These are phyloP conservation scores for Empidonax traillii DNA, from an alignment of 2,113 vertebrate genomes.

Conservation along the genomic window DNA sequence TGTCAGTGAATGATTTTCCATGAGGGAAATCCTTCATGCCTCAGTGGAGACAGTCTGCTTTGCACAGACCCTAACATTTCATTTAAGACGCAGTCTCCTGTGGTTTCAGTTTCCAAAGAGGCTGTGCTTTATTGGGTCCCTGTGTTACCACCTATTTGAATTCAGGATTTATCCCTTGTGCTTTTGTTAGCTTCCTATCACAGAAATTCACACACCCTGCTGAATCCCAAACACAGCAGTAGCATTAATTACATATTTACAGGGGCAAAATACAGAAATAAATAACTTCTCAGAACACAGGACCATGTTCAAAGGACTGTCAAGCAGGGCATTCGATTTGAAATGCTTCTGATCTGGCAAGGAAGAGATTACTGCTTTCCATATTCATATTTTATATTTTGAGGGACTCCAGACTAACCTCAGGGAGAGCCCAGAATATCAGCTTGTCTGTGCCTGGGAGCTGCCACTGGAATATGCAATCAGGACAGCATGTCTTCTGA, in stretches of 20 bases:
- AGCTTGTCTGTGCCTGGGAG: background rate
- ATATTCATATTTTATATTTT: conserved; percentile 4
- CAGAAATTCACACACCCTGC: background rate
- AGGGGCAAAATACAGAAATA: background rate
- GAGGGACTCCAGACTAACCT: background rate
- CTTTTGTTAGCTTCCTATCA: conserved; percentile 1
- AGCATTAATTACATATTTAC: background rate
- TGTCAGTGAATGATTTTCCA: background rate
- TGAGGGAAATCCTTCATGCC: background rate
- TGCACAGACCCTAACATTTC: background rate
- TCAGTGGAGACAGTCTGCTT: conserved; percentile 3
- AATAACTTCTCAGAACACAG: background rate
- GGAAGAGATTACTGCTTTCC: conserved; percentile 9
- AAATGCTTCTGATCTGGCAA: background rate
- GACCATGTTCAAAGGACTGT: background rate
- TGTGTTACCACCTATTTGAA: background rate
- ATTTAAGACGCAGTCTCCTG: background rate
- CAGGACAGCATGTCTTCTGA: background rate
- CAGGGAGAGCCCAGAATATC: background rate
- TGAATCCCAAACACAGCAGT: background rate
- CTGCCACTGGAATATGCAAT: background rate
- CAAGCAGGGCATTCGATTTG: background rate
- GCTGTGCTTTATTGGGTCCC: background rate
- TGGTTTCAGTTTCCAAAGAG: background rate
- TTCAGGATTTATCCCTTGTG: background rate